phyloP scores from a whole-genome alignment of 2,888 invertebrate species.

The Drosophila barbarae region DNA sequence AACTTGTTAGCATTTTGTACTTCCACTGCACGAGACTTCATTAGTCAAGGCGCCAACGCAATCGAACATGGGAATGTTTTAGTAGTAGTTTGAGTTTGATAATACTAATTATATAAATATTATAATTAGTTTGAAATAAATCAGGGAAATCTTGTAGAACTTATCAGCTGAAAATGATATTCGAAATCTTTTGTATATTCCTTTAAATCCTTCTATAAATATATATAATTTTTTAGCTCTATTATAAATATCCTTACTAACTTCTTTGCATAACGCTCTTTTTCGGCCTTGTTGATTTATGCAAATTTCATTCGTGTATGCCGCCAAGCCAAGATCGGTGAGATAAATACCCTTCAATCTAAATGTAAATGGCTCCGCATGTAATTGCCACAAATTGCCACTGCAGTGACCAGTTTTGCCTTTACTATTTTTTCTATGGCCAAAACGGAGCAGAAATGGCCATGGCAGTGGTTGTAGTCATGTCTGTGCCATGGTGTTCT shows the following conservation, averaged over 20 bases:
- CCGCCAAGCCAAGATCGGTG: conserved; percentile 44
- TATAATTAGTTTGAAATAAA: not conserved
- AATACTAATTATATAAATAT: not conserved
- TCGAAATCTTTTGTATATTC: too few species aligned
- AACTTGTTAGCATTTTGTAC: conserved; percentile 66
- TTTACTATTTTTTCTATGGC: conserved; percentile 25
- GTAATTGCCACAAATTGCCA: conserved; percentile 77
- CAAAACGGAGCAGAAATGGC: conserved; percentile 59
- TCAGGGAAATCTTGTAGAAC: accelerated
- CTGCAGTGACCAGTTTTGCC: conserved; percentile 74
- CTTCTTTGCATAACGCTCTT: conserved; percentile 21
- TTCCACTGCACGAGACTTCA: conserved; percentile 57
- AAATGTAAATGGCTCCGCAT: conserved; percentile 77
- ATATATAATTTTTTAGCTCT: not conserved
- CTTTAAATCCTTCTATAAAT: not conserved
- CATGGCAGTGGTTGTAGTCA: conserved; percentile 47
- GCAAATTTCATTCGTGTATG: conserved; percentile 36
- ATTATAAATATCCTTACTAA: conserved; percentile 5
- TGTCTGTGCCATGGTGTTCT: conserved; percentile 67
- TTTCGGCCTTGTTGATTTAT: conserved; percentile 42
- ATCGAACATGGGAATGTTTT: conserved; percentile 8
- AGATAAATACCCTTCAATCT: conserved; percentile 76
- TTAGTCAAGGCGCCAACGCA: conserved; percentile 68
- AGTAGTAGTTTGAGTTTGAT: not conserved
- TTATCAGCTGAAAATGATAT: not conserved